Conservation (phyloP, 2,113 vertebrate genomes). For the Talpa occidentalis region DNA sequence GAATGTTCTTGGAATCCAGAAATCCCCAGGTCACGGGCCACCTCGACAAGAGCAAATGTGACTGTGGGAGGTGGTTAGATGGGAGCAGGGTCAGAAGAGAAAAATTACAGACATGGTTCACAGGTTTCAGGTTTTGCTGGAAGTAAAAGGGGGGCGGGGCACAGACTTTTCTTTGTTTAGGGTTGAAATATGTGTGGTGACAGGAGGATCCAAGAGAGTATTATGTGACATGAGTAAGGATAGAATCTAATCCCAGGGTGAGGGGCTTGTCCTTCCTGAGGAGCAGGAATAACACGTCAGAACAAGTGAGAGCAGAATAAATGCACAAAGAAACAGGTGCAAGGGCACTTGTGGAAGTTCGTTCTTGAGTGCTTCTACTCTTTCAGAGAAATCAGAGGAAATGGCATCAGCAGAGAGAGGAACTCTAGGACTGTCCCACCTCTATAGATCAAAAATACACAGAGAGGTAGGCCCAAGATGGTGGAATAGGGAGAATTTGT, state of each 20-base stretch:
- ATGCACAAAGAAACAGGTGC: background rate
- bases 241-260: background rate
- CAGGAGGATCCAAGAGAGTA: background rate
- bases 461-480: too few species aligned
- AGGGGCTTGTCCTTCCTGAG: background rate
- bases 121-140: background rate
- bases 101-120: background rate
- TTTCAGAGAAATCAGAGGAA: background rate
- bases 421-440: accelerated
- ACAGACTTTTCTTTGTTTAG: background rate
- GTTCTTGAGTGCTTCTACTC: background rate
- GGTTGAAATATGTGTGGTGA: background rate
- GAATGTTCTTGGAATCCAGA: background rate
- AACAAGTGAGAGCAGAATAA: background rate
- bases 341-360: background rate
- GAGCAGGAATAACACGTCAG: background rate
- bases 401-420: background rate
- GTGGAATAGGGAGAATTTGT: too few species aligned
- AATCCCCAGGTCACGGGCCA: accelerated
- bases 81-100: background rate
- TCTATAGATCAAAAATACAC: conserved; percentile 64
- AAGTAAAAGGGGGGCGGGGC: background rate
- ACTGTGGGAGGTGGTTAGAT: background rate
- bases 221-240: background rate
- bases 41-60: background rate